Conservation (phyloP, 2,888 invertebrate species). For the Amblyteles armatorius region DNA sequence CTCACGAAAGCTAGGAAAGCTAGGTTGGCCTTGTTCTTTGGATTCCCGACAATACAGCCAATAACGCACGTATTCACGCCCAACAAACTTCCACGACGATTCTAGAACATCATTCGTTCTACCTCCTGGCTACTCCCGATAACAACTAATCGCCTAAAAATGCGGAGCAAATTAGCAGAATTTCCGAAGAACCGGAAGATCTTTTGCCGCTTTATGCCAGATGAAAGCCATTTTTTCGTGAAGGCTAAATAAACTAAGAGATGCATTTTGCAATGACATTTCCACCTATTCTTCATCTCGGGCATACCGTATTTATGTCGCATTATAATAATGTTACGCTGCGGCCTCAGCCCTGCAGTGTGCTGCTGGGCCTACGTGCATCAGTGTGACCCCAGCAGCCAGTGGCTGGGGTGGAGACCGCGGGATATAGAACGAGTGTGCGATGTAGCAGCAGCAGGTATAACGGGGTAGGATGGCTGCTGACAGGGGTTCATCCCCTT, state of each 20-base stretch:
- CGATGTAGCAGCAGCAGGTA: constrained; percentile 37
- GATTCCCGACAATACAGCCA: constrained; percentile 13
- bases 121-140: too few relatives aligned
- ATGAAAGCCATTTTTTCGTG: neutral
- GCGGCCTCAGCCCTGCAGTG: constrained; percentile 17
- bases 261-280: neutral
- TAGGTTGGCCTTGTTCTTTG: constrained; percentile 49
- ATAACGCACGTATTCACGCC: neutral
- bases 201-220: neutral
- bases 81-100: neutral
- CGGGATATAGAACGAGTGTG: constrained; percentile 15
- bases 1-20: constrained; percentile 17
- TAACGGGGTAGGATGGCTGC: constrained; percentile 14
- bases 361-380: constrained; percentile 38
- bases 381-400: constrained; percentile 57
- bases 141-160: neutral
- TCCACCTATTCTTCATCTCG: constrained; percentile 9
- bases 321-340: constrained; percentile 18
- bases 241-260: neutral
- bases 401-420: constrained; percentile 23
- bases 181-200: neutral
- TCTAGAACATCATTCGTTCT: neutral
- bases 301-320: constrained; percentile 35
- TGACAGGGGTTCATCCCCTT: neutral
- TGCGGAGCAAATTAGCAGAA: neutral